These are phyloP conservation scores for Cyprinodon brontotheroides DNA, from an alignment of 2,113 vertebrate genomes.

Conservation along the genomic window DNA sequence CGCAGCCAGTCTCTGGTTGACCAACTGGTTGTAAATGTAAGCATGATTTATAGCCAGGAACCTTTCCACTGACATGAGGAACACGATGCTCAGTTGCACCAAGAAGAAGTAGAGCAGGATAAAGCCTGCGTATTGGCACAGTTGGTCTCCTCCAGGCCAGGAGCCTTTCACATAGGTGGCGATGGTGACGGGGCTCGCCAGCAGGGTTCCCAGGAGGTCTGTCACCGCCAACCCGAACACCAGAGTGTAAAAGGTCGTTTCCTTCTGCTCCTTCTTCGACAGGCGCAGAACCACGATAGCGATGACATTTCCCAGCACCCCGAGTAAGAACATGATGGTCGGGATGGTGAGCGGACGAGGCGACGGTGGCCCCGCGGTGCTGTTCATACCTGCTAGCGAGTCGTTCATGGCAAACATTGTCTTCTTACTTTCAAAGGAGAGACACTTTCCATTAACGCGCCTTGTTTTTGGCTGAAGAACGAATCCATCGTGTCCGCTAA, in stretches of 20 bases:
- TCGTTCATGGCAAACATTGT: background rate
- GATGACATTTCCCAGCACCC: slow-evolving; percentile 92
- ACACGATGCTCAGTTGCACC: slow-evolving; percentile 94
- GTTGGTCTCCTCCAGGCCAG: slow-evolving; percentile 85
- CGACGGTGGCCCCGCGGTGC: background rate
- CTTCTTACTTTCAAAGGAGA: slow-evolving; percentile 1
- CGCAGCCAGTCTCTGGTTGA: slow-evolving; percentile 89
- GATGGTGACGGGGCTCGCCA: slow-evolving; percentile 94
- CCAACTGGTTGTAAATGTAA: slow-evolving; percentile 92
- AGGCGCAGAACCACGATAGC: slow-evolving; percentile 94
- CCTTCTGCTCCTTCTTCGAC: slow-evolving; percentile 93
- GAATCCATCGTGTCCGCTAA: slow-evolving; percentile 38
- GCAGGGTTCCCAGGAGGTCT: slow-evolving; percentile 92
- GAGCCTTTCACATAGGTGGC: slow-evolving; percentile 88
- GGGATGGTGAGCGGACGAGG: slow-evolving; percentile 84
- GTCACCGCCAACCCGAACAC: slow-evolving; percentile 94
- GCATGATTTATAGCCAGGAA: slow-evolving; percentile 98
- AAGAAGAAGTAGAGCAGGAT: slow-evolving; percentile 95
- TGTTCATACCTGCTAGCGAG: slow-evolving; percentile 38
- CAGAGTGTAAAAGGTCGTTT: slow-evolving; percentile 94
- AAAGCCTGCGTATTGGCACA: slow-evolving; percentile 96
- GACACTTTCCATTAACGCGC: slow-evolving; percentile 24
- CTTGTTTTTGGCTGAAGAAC: slow-evolving; percentile 1
- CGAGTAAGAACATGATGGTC: slow-evolving; percentile 93
- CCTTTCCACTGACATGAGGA: slow-evolving; percentile 95